Percentiles rank a stretch among this genome's conserved stretches.
Conservation (phyloP, 2,888 invertebrate genomes). For the Pteria penguin region DNA sequence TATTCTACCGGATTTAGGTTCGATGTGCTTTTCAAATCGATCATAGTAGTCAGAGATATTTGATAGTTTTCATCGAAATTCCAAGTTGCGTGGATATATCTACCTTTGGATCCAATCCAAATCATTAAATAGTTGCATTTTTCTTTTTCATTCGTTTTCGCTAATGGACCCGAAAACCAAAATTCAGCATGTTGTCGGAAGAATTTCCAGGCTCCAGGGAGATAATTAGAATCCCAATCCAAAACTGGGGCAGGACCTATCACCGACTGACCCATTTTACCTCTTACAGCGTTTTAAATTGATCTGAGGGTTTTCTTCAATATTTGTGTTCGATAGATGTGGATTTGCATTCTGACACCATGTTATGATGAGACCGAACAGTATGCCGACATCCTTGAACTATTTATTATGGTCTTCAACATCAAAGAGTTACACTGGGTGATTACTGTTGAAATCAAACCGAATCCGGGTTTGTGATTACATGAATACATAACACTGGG, state of each 20-base stretch:
- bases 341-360: neutral
- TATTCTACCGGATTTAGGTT: constrained; percentile 3
- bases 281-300: neutral
- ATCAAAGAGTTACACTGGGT: neutral
- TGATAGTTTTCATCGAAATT: constrained; percentile 3
- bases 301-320: neutral
- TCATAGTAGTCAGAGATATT: neutral
- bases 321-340: neutral
- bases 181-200: constrained; percentile 27
- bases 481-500: neutral
- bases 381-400: neutral
- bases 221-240: constrained; percentile 21
- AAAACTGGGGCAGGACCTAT: neutral
- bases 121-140: constrained; percentile 34
- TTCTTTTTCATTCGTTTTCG: constrained; percentile 10
- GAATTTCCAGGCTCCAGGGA: neutral
- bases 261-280: neutral
- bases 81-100: constrained; percentile 25
- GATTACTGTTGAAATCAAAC: neutral
- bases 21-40: constrained; percentile 13
- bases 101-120: constrained; percentile 25
- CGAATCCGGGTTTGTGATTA: neutral
- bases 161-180: constrained; percentile 13
- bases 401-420: neutral
- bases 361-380: neutral